Conservation (phyloP, 2,888 invertebrate genomes). For the Muschampia plurimacula region DNA sequence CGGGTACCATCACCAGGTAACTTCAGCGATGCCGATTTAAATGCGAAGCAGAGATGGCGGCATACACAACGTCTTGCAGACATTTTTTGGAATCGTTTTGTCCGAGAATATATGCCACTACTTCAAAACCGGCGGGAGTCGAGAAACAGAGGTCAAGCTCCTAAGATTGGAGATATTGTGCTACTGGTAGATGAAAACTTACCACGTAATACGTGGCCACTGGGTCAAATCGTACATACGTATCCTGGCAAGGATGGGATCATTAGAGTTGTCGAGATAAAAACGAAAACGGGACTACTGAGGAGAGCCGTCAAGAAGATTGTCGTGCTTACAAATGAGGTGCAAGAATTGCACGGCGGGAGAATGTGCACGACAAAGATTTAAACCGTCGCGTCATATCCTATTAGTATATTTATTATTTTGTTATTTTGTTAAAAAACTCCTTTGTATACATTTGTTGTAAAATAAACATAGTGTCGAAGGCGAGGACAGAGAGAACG, state of each 20-base stretch:
- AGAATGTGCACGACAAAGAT: conserved; percentile 13
- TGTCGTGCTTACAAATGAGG: conserved; percentile 9
- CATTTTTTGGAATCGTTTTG: conserved; percentile 7
- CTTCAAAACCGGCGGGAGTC: neutral
- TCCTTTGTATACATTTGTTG: no score
- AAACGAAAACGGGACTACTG: neutral
- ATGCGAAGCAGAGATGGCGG: neutral
- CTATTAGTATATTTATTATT: no score
- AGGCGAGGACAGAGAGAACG: neutral
- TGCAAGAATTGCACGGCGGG: conserved; percentile 16
- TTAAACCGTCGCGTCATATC: neutral
- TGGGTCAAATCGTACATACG: neutral
- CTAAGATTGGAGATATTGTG: conserved; percentile 3
- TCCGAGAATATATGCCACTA: conserved; percentile 5
- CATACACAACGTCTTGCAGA: conserved; percentile 6
- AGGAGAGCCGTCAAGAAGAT: neutral
- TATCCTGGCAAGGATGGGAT: conserved; percentile 3
- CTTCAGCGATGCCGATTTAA: neutral
- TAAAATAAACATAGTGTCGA: neutral
- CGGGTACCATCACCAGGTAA: neutral
- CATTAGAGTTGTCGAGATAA: neutral
- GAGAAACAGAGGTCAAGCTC: neutral
- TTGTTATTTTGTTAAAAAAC: no score
- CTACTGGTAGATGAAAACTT: neutral
- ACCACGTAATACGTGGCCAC: conserved; percentile 4